Percentiles rank a stretch among this genome's conserved stretches.
Conservation (phyloP, 2,888 invertebrate species). For the Blera fallax region DNA sequence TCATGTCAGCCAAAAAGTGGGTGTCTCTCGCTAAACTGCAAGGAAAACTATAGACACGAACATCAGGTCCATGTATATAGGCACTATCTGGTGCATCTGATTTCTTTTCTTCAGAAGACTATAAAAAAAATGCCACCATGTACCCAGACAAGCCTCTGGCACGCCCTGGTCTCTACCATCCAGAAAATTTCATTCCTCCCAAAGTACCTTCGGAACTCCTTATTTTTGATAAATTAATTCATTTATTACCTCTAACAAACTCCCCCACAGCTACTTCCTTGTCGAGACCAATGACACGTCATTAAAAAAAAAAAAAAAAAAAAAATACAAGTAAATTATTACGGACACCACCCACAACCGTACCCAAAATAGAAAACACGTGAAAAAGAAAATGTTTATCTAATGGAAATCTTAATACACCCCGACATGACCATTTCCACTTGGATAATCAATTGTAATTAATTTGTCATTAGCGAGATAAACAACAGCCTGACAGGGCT, state of each 20-base stretch:
- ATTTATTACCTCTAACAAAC: neutral
- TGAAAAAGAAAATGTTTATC: neutral
- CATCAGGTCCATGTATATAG: too few species aligned
- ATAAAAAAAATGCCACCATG: too few species aligned
- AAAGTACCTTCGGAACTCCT: too few species aligned
- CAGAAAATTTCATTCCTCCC: too few species aligned
- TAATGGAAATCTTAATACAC: conserved; percentile 36
- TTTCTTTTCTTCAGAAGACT: too few species aligned
- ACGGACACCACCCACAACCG: neutral
- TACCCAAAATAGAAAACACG: neutral
- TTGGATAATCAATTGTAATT: conserved; percentile 69
- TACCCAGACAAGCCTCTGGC: too few species aligned
- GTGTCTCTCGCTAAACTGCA: too few species aligned
- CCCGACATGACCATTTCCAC: conserved; percentile 39
- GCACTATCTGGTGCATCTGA: too few species aligned
- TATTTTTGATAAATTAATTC: neutral
- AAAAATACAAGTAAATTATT: neutral
- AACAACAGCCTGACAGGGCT: conserved; percentile 49
- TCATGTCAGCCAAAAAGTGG: too few species aligned
- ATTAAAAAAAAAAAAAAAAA: neutral
- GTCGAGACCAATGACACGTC: neutral
- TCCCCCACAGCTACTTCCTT: neutral
- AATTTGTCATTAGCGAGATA: conserved; percentile 66
- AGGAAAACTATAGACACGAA: too few species aligned
- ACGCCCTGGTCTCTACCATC: too few species aligned